A percentile compares a stretch with the other conserved stretches of the same genome.
These are phyloP conservation scores for Acanthaster planci DNA, from an alignment of 35 echinoderm and acorn worm genomes.

Conservation along the genomic window DNA sequence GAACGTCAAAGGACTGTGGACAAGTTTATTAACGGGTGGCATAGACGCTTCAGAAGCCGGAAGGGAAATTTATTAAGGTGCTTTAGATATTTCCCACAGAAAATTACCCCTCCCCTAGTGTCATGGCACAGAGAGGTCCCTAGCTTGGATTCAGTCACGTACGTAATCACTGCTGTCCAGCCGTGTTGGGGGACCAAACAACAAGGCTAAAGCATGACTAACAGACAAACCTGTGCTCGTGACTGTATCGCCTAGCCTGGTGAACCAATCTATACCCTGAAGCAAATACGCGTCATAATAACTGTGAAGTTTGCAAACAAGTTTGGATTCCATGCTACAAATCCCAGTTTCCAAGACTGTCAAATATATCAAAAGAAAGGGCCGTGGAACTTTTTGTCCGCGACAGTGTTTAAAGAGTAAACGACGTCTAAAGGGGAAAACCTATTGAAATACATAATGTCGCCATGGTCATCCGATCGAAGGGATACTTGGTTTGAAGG, in stretches of 20 bases:
- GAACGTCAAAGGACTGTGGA: neutral
- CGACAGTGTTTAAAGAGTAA: too few species aligned
- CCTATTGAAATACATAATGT: too few species aligned
- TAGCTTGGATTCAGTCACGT: neutral
- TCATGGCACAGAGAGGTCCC: neutral
- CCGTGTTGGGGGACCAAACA: neutral
- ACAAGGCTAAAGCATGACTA: constrained; percentile 11
- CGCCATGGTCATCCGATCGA: too few species aligned
- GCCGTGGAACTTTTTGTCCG: too few species aligned
- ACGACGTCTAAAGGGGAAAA: too few species aligned
- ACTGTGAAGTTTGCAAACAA: neutral
- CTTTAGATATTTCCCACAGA: neutral
- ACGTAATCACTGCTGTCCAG: neutral
- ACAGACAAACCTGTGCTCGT: neutral
- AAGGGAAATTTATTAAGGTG: neutral
- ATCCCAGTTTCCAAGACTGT: too few species aligned
- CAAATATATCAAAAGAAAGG: too few species aligned
- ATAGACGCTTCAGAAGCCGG: neutral
- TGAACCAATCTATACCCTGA: neutral
- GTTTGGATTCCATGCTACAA: neutral
- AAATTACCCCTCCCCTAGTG: neutral
- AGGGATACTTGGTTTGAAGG: too few species aligned
- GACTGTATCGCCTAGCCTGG: constrained; percentile 16
- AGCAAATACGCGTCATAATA: neutral
- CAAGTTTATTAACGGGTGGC: neutral